phyloP scores from a whole-genome alignment of 2,888 invertebrate genomes.

The Drosophila robusta region DNA sequence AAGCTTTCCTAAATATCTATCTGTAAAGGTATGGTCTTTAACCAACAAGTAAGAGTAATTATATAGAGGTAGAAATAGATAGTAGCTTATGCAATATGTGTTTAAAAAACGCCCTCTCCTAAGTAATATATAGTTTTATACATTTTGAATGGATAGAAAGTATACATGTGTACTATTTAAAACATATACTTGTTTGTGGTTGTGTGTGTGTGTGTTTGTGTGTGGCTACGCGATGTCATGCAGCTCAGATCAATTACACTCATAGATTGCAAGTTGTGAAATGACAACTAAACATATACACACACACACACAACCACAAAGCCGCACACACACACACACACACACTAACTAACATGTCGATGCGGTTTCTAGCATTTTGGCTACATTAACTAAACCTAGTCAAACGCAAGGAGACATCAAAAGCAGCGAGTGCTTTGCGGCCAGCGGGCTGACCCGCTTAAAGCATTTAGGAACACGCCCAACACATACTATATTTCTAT shows the following conservation, averaged over 20 bases:
- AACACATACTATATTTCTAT: background rate
- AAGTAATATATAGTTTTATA: too few species aligned
- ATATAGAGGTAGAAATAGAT: too few species aligned
- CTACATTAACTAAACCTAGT: slow-evolving; percentile 52
- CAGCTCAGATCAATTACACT: slow-evolving; percentile 29
- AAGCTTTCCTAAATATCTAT: too few species aligned
- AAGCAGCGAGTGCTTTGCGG: slow-evolving; percentile 42
- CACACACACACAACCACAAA: slow-evolving; percentile 12
- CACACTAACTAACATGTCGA: background rate
- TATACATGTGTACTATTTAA: background rate
- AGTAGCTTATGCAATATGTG: too few species aligned
- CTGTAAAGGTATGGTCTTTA: too few species aligned
- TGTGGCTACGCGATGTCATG: slow-evolving; percentile 2
- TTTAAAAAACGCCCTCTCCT: too few species aligned
- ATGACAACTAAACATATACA: slow-evolving; percentile 17
- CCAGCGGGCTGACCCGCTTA: slow-evolving; percentile 5
- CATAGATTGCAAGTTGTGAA: slow-evolving; percentile 26
- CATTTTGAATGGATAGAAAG: too few species aligned
- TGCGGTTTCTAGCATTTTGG: slow-evolving; percentile 31
- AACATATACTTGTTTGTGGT: background rate
- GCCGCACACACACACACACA: slow-evolving; percentile 7
- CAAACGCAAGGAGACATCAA: slow-evolving; percentile 60
- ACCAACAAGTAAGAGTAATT: too few species aligned
- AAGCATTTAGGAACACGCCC: slow-evolving; percentile 1
- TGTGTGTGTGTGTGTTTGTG: background rate